Conservation (phyloP, 2,113 vertebrate genomes). For the Poecilia latipinna region DNA sequence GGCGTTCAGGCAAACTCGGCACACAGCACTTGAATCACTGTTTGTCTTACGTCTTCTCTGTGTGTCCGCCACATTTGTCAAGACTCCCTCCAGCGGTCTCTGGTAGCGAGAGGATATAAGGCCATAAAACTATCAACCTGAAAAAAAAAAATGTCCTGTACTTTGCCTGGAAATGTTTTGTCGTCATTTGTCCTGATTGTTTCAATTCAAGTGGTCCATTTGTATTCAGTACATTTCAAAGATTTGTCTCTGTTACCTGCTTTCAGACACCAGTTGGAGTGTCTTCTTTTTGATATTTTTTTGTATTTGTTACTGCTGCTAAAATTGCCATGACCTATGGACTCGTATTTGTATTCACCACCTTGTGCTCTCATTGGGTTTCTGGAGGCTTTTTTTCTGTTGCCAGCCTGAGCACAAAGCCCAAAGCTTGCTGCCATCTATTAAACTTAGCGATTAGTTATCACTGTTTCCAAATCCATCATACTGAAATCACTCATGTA, state of each 20-base stretch:
- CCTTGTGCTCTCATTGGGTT: constrained; percentile 31
- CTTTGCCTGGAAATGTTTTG: constrained; percentile 62
- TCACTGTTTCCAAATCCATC: constrained; percentile 21
- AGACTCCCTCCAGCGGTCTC: constrained; percentile 11
- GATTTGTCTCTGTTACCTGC: constrained; percentile 50
- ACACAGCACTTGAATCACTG: constrained; percentile 67
- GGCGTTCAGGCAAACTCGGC: constrained; percentile 37
- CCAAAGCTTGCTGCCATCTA: constrained; percentile 55
- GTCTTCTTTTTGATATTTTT: constrained; percentile 65
- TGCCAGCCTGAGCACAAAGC: constrained; percentile 52
- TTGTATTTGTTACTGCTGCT: constrained; percentile 74
- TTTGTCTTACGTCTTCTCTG: constrained; percentile 50
- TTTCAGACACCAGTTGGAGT: constrained; percentile 50
- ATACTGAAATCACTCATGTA: constrained; percentile 30
- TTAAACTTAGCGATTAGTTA: constrained; percentile 37
- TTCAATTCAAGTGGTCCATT: constrained; percentile 58
- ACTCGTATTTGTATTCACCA: constrained; percentile 50
- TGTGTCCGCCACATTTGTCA: constrained; percentile 33
- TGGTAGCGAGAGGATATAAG: constrained; percentile 47
- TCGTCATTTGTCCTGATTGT: constrained; percentile 29
- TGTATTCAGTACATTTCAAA: constrained; percentile 64
- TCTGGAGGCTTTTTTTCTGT: constrained; percentile 25
- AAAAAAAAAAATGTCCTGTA: constrained; percentile 50
- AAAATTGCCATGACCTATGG: constrained; percentile 63
- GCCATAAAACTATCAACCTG: constrained; percentile 60